phyloP scores from a whole-genome alignment of 2,888 invertebrate genomes.

The Gymnocheta viridis region DNA sequence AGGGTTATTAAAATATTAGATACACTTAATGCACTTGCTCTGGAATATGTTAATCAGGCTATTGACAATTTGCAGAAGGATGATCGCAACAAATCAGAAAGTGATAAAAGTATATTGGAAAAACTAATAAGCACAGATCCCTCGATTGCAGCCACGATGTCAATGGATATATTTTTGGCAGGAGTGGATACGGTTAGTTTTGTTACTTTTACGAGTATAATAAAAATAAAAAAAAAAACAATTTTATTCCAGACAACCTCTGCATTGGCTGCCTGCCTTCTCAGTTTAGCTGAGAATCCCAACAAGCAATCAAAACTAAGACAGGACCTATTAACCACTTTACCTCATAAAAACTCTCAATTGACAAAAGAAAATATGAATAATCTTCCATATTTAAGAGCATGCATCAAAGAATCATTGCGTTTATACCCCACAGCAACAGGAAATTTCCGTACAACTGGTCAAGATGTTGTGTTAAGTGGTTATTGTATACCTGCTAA shows the following conservation, averaged over 20 bases:
- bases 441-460: conserved; percentile 84
- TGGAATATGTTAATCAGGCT: conserved; percentile 78
- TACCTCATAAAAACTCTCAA: conserved; percentile 79
- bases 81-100: conserved; percentile 40
- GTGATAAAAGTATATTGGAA: conserved; percentile 83
- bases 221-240: background rate
- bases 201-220: background rate
- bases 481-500: conserved; percentile 85
- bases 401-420: conserved; percentile 88
- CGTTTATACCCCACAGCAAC: conserved; percentile 84
- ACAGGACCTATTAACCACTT: conserved; percentile 83
- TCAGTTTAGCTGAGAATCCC: conserved; percentile 85
- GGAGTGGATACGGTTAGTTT: conserved; percentile 74
- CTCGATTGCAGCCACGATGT: conserved; percentile 72
- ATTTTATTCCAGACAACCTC: conserved; percentile 16
- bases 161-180: conserved; percentile 73
- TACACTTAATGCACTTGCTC: conserved; percentile 69
- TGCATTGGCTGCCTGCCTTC: conserved; percentile 83
- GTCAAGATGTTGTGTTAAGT: conserved; percentile 84
- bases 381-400: conserved; percentile 85
- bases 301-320: conserved; percentile 86
- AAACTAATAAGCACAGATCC: conserved; percentile 81
- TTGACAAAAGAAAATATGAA: conserved; percentile 81
- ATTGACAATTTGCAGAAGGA: conserved; percentile 75
- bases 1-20: conserved; percentile 70